phyloP scores from a whole-genome alignment of 1,140 invertebrate species.

The Rhagoletis zephyria region DNA sequence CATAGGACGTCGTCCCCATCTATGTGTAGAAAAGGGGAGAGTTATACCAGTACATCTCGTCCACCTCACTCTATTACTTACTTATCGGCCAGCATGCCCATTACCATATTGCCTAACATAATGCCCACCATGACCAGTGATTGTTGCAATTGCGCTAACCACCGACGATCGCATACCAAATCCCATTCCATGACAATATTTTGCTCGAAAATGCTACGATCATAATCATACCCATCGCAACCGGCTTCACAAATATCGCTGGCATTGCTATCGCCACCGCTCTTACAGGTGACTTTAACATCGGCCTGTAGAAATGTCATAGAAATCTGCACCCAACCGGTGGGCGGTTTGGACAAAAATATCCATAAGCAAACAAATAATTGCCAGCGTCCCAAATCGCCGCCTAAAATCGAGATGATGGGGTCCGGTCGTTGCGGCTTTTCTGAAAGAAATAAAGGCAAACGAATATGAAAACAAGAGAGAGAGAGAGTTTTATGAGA shows the following conservation, averaged over 20 bases:
- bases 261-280: conserved; percentile 63
- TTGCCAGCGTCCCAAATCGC: conserved; percentile 82
- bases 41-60: neutral
- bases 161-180: conserved; percentile 79
- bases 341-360: conserved; percentile 81
- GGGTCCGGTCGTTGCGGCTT: conserved; percentile 22
- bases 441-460: neutral
- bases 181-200: conserved; percentile 85
- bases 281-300: conserved; percentile 73
- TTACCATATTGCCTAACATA: conserved; percentile 81
- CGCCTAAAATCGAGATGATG: conserved; percentile 69
- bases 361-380: conserved; percentile 78
- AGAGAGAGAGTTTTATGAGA: neutral
- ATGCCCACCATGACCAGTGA: conserved; percentile 85
- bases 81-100: conserved; percentile 84
- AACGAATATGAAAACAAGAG: neutral
- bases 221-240: conserved; percentile 77
- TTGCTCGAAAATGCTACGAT: conserved; percentile 79
- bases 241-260: conserved; percentile 73
- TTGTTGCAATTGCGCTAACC: conserved; percentile 81
- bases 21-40: conserved; percentile 65
- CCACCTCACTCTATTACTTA: conserved; percentile 63
- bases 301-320: conserved; percentile 80
- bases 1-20: conserved; percentile 80
- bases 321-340: conserved; percentile 80